phyloP scores from a whole-genome alignment of 92 coral and sea anemone species.

The Isaurus tuberculatus region DNA sequence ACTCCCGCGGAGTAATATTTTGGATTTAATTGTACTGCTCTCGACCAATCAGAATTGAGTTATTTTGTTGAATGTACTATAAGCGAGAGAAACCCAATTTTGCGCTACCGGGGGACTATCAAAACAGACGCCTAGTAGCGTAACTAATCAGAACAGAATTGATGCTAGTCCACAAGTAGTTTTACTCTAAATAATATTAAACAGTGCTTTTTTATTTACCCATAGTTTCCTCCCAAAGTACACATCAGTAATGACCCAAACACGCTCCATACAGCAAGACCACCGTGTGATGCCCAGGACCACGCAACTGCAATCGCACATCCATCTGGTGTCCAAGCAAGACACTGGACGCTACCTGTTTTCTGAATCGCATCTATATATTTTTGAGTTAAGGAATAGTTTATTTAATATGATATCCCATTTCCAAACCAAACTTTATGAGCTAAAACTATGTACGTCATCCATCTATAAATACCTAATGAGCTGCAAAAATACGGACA shows the following conservation, averaged over 20 bases:
- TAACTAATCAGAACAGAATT: background rate
- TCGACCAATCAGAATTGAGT: too few species aligned
- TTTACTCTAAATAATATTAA: background rate
- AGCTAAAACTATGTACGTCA: too few species aligned
- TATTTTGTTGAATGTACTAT: too few species aligned
- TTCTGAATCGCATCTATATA: slow-evolving; percentile 80
- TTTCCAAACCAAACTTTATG: too few species aligned
- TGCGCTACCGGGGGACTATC: too few species aligned
- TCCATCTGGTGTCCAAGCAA: slow-evolving; percentile 98
- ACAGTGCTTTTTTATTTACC: slow-evolving; percentile 56
- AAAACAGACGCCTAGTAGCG: too few species aligned
- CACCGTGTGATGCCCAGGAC: slow-evolving; percentile 97
- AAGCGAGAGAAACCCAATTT: too few species aligned
- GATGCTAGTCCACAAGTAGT: background rate
- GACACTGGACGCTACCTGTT: slow-evolving; percentile 93
- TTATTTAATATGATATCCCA: too few species aligned
- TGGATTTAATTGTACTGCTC: too few species aligned
- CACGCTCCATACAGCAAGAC: slow-evolving; percentile 98
- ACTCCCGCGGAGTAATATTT: too few species aligned
- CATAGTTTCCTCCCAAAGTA: slow-evolving; percentile 93
- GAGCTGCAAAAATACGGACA: too few species aligned
- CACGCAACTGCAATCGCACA: slow-evolving; percentile 98
- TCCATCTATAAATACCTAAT: too few species aligned
- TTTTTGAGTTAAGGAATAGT: slow-evolving; percentile 20
- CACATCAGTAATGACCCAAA: slow-evolving; percentile 97